phyloP scores from a whole-genome alignment of 2,888 invertebrate genomes.

The Melieria picta region DNA sequence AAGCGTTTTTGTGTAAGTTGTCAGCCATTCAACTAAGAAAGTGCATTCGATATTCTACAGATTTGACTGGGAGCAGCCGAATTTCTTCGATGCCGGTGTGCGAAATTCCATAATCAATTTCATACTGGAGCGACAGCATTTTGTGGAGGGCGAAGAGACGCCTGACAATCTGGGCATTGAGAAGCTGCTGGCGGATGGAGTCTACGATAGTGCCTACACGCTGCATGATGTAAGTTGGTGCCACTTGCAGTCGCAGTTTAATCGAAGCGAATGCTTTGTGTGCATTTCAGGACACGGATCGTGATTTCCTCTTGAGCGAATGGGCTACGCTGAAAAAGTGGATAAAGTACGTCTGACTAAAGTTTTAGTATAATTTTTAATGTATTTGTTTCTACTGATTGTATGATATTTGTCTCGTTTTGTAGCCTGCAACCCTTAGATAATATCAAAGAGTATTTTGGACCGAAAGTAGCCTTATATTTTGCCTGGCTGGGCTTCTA shows the following conservation, averaged over 20 bases:
- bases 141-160: constrained; percentile 67
- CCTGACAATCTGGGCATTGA: constrained; percentile 72
- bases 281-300: constrained; percentile 68
- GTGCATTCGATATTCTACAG: constrained; percentile 16
- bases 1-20: constrained; percentile 61
- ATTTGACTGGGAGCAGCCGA: constrained; percentile 46
- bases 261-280: no score
- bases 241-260: not conserved
- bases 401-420: constrained; percentile 24
- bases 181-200: constrained; percentile 72
- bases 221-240: constrained; percentile 75
- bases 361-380: not conserved
- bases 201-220: constrained; percentile 78
- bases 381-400: not conserved
- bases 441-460: constrained; percentile 80
- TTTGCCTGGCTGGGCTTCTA: constrained; percentile 89
- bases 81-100: constrained; percentile 74
- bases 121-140: constrained; percentile 78
- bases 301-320: constrained; percentile 72
- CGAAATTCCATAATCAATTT: constrained; percentile 78
- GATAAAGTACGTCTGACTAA: constrained; percentile 68
- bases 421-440: constrained; percentile 75
- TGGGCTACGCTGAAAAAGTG: constrained; percentile 78
- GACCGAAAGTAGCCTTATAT: constrained; percentile 81
- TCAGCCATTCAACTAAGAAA: no score